These are phyloP conservation scores for Phoxinus dragarum DNA, from an alignment of 2,797 vertebrate species.

Conservation along the genomic window DNA sequence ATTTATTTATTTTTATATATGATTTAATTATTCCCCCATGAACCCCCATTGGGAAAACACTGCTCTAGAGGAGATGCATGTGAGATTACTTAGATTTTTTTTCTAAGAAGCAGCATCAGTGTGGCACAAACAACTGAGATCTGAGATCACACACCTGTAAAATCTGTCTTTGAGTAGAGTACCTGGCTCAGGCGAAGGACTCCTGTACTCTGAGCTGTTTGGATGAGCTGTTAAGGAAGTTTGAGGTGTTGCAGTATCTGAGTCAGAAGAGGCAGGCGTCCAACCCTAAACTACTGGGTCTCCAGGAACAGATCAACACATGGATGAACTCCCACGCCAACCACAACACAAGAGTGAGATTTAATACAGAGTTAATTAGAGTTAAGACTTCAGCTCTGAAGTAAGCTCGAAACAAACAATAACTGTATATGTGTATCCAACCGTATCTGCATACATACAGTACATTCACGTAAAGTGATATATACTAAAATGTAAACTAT, in stretches of 20 bases:
- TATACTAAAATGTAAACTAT: neutral
- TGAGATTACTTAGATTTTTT: neutral
- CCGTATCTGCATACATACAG: neutral
- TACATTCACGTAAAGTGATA: neutral
- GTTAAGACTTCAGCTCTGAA: no score
- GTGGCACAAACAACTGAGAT: neutral
- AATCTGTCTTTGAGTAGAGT: constrained; percentile 67
- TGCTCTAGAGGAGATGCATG: neutral
- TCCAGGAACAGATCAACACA: constrained; percentile 76
- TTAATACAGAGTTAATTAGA: no score
- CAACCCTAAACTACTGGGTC: constrained; percentile 80
- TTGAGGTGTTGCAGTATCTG: constrained; percentile 84
- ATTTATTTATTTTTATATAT: neutral
- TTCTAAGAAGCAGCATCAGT: neutral
- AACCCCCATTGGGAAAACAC: no score
- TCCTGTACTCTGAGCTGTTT: constrained; percentile 77
- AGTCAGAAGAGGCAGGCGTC: constrained; percentile 79
- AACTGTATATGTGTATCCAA: no score
- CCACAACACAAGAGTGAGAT: constrained; percentile 65
- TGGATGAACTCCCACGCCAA: constrained; percentile 72
- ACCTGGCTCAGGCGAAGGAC: constrained; percentile 82
- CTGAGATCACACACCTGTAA: neutral
- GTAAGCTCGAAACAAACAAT: neutral
- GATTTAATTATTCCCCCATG: neutral
- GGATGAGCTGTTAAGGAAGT: constrained; percentile 80